Evolutionary conservation across 2,113 vertebrate species (phyloP), one percentile per base, ranked within the genome.

Genomic region (Prolemur simus): DNA sequence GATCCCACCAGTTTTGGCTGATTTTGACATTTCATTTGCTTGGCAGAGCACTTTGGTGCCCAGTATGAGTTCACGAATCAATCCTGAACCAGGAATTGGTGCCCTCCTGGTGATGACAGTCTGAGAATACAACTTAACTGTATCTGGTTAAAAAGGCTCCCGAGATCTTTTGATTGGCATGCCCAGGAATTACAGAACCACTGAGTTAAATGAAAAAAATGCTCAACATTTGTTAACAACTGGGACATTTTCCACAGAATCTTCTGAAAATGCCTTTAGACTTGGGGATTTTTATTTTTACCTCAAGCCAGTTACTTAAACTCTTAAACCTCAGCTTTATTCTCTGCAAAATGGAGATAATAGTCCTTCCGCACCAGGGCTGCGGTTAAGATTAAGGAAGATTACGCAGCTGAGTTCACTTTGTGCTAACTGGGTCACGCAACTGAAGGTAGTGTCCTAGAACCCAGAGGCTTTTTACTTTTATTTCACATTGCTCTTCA

Each of bases 271-370:
- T 37, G 60, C 4, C 37, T 74, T 93, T 69, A 58, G 66, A 94
- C n/a, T 60, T 56, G 29, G 4, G 47, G 12, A 18, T 64, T 93
- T 95, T 91, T 32, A 88, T 87, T 92, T 87, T 95, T 74, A 89
- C 60, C n/a, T 86, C 94, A 95, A 94, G 47, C 34, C 76, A 89
- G 27, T 77, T 94, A 60, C 21, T 95, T 78, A 93, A 78, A 52
- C 18, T 69, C 58, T 77, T 85, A 93, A 89, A 37, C 29, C 20
- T 95, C 21, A 56, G 58, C 54, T 88, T 83, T n/a, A 45, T 7
- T 13, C 45, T 74, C 69, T 82, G 87, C 52, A 81, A 96, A 93
- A 87, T 45, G 77, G 83, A 86, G 54, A 17, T 29, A 78, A 34
- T 63, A 56, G 84, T 42, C 23, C 47, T 45, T 60, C 10, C 0